Base-by-base conservation (phyloP, 2,888 invertebrate genomes). In the Cabera pusaria region DNA sequence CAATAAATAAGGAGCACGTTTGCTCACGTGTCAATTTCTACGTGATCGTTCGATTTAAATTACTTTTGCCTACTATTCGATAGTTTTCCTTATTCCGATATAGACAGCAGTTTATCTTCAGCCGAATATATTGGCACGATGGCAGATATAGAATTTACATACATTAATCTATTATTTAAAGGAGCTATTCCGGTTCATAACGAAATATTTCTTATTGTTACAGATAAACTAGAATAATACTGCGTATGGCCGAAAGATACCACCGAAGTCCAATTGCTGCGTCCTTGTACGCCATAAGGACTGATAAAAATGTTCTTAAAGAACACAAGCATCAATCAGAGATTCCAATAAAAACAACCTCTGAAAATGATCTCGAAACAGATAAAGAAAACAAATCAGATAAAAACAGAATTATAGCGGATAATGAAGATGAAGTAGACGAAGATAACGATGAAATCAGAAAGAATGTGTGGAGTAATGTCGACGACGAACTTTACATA, bases 401-500 rank as follows among this genome's bases (percentile, higher is more conserved):
- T 25, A 35, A 25, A 31, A 7, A 18, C 10, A 34, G 34, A 1
- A 6, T 40, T 40, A 40, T 40, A 40, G 34, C 34, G 24, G 16
- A 24, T 6, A 44, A 50, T 40, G 45, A 50, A 56, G 52, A 82
- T 81, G 83, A 85, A 86, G 83, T 85, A 58, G 46, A 57, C 38
- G 62, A 65, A 33, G 76, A 71, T 64, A 71, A 83, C 67, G 83
- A 84, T 49, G 79, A 73, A 58, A 61, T 86, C 66, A 80, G 80
- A 63, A 81, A 65, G 58, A 79, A 83, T 60, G 88, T 87, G 51
- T 88, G 88, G 88, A 81, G 79, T 51, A 86, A 87, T 59, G 73
- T 87, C 54, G 86, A 87, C 46, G 88, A 88, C 62, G 87, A 87
- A 75, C 77, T 84, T 51, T 88, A 88, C 82, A 86, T 88, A 85